phyloP scores from a whole-genome alignment of 2,113 vertebrate species.

The Rattus rattus region DNA sequence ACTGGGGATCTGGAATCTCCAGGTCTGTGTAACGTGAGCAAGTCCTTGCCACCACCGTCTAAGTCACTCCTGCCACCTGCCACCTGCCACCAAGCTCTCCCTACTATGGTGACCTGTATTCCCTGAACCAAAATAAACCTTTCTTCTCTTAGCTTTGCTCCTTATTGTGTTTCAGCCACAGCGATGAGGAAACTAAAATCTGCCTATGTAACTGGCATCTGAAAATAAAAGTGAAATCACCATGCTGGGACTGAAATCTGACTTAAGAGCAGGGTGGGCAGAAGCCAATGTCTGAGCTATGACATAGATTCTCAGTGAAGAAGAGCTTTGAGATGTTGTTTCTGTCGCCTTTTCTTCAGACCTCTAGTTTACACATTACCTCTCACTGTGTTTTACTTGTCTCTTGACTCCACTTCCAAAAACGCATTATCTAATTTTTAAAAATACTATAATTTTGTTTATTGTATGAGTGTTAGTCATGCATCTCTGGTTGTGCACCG shows the following conservation, averaged over 20 bases:
- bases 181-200: neutral
- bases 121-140: neutral
- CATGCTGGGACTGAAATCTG: neutral
- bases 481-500: neutral
- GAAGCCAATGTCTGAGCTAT: neutral
- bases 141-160: neutral
- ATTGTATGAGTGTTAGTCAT: neutral
- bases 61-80: neutral
- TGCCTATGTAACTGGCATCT: neutral
- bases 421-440: neutral
- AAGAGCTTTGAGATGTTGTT: neutral
- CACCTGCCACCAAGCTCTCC: neutral
- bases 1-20: neutral
- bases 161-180: neutral
- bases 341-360: neutral
- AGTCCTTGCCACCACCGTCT: neutral
- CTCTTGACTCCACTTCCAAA: neutral
- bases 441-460: neutral
- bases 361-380: neutral
- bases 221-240: neutral
- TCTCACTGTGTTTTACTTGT: neutral
- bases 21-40: neutral
- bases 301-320: neutral
- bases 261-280: neutral
- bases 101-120: neutral